These are phyloP conservation scores for Brachypodius melanocephalos DNA, from an alignment of 2,113 vertebrate species.

Conservation along the genomic window DNA sequence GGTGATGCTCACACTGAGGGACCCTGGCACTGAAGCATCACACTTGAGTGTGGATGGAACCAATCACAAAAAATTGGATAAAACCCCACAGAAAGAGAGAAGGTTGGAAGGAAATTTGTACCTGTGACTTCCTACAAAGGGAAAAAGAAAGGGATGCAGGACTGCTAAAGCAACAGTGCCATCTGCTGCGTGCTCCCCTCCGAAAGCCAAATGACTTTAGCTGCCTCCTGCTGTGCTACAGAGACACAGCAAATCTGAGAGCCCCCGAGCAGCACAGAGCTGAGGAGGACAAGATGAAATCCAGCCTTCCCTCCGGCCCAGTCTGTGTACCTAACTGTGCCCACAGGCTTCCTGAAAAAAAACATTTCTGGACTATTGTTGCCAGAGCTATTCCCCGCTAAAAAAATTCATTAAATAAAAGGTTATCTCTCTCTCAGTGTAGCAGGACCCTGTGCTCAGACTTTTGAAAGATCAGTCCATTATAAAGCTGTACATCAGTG, in stretches of 20 bases:
- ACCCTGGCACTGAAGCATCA: neutral
- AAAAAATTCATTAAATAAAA: neutral
- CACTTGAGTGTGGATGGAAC: neutral
- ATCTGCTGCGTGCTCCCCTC: conserved; percentile 37
- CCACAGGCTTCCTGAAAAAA: neutral
- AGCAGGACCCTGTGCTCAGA: neutral
- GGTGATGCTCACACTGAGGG: neutral
- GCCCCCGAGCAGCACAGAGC: neutral
- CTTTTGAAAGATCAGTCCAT: neutral
- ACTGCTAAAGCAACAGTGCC: conserved; percentile 67
- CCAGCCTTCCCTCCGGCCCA: neutral
- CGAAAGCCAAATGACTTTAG: neutral
- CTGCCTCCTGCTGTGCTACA: neutral
- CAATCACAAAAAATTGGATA: conserved; percentile 20
- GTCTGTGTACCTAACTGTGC: too few species aligned
- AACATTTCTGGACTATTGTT: neutral
- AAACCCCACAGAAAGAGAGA: conserved; percentile 10
- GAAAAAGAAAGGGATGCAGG: neutral
- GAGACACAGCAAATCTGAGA: neutral
- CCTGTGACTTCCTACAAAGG: neutral
- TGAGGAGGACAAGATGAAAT: neutral
- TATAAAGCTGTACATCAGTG: neutral
- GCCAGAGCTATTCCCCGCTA: neutral
- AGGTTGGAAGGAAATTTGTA: neutral
- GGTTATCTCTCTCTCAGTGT: neutral